These are phyloP conservation scores for Tetraodon nigroviridis DNA, from an alignment of 2,113 vertebrate genomes.

Conservation along the genomic window DNA sequence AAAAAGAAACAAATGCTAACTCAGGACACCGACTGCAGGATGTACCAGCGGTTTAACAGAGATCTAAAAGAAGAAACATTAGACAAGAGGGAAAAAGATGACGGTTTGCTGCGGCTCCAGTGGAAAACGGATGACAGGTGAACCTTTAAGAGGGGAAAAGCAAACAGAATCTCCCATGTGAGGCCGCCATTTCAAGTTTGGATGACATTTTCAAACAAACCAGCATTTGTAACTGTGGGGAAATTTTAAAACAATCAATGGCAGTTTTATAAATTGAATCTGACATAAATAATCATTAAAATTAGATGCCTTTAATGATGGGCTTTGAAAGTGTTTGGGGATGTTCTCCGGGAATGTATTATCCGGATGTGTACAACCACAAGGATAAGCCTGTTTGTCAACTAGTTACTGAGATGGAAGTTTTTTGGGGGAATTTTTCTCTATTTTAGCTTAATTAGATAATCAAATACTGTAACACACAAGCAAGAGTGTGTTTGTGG, in stretches of 20 bases:
- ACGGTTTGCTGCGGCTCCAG: not conserved
- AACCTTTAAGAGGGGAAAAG: not conserved
- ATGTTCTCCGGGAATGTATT: not conserved
- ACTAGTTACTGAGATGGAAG: not conserved
- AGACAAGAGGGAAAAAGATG: not conserved
- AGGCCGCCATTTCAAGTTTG: not conserved
- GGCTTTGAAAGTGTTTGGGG: not conserved
- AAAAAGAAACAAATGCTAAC: not conserved
- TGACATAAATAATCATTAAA: not conserved
- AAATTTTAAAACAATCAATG: not conserved
- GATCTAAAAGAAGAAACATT: not conserved
- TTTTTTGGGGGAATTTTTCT: too few species aligned
- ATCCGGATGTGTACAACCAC: not conserved
- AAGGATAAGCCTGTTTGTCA: not conserved
- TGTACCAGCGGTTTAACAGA: not conserved
- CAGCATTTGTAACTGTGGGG: not conserved
- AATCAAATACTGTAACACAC: too few species aligned
- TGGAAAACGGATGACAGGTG: constrained; percentile 1
- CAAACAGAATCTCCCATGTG: not conserved
- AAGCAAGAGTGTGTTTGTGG: too few species aligned
- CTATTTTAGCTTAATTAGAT: too few species aligned
- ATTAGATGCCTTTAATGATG: not conserved
- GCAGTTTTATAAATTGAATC: not conserved
- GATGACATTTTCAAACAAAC: constrained; percentile 1
- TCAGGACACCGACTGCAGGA: not conserved